A percentile compares a stretch with the other conserved stretches of the same genome.
Evolutionary conservation across 1,140 invertebrate genomes (phyloP).

Genomic region (Camponotus vicinus): DNA sequence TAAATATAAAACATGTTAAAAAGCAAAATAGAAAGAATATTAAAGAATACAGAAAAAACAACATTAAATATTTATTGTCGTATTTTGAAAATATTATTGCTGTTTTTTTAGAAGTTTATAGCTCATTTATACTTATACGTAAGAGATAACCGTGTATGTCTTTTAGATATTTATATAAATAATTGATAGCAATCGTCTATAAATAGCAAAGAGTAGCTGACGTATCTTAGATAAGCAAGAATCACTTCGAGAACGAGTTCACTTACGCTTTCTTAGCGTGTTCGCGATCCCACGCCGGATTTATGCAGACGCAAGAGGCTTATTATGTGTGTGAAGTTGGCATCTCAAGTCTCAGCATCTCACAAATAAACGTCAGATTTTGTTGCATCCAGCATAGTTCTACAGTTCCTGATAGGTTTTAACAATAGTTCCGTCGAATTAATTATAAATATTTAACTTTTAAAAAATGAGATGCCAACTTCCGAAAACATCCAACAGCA

Average conservation of each 20-base stretch:
- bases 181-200: background rate
- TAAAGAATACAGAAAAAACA: background rate
- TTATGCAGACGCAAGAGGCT: slow-evolving; percentile 42
- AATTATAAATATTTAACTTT: no score
- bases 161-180: background rate
- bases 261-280: slow-evolving; percentile 12
- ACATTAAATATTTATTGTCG: background rate
- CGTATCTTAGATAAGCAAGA: background rate
- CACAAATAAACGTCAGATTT: no score
- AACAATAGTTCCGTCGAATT: no score
- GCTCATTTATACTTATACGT: no score
- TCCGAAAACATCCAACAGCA: no score
- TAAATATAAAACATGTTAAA: slow-evolving; percentile 17
- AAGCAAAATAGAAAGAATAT: background rate
- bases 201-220: background rate
- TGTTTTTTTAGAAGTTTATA: background rate
- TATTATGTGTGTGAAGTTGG: no score
- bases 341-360: no score
- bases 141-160: background rate
- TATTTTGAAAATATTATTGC: background rate
- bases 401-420: no score
- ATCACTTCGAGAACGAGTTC: slow-evolving; percentile 15
- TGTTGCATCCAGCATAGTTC: no score
- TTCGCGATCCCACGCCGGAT: background rate
- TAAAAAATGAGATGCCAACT: no score